Evolutionary conservation across 2,113 vertebrate genomes (phyloP), one percentile per base, ranked within the genome.

Genomic region (Thymallus thymallus): DNA sequence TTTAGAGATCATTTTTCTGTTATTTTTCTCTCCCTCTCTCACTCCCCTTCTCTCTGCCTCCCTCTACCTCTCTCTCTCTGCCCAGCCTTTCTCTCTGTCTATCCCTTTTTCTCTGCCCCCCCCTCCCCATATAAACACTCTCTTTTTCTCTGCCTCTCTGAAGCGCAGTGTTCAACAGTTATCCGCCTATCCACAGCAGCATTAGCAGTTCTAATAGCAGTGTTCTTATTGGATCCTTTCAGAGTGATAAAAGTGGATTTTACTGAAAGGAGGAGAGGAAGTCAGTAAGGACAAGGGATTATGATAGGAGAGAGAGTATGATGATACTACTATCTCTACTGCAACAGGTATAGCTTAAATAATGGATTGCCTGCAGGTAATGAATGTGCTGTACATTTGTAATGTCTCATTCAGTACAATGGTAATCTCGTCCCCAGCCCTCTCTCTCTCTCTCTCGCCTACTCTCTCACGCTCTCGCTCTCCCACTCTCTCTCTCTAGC

Each of bases 201-300:
- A 90, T 90, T 89, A 88, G 85, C 87, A 89, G 86, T 86, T 90
- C 85, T 88, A 90, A 89, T 85, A 75, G 75, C 24, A 23, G 58
- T 76, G 74, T 78, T 81, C 77, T 79, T 75, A 71, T 77, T 83
- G 81, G 87, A 88, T 86, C 51, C 60, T 48, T 60, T 18, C 64
- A 71, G 66, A 80, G 76, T 68, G 81, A 81, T 85, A 79, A 69
- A 62, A 79, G 79, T 76, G 68, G 73, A 67, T 82, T 84, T 79
- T 76, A 77, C 79, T 35, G 29, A 78, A 82, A 82, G 76, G 80
- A 51, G 58, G 20, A 0, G 72, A 73, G 78, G 82, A 71, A 45
- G 77, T 77, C 76, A 69, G 72, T 82, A 73, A 61, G 64, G 78
- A 76, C 82, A 82, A 81, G 77, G 72, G 69, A 75, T 73, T 72